phyloP scores from a whole-genome alignment of 2,797 vertebrate species.

The Eulemur coronatus region DNA sequence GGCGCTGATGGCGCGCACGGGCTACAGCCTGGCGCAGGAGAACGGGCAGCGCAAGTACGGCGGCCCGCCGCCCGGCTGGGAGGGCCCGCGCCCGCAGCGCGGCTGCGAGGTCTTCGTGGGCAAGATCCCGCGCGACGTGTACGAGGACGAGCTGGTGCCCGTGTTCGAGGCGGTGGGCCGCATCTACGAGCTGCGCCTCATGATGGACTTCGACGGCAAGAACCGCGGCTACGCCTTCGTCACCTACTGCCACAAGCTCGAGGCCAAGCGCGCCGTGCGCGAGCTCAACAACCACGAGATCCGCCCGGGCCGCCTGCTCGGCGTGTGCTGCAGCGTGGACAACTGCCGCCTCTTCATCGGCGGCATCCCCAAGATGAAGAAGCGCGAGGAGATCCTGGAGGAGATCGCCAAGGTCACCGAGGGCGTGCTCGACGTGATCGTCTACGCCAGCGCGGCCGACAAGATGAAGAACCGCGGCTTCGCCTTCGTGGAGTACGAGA shows the following conservation, averaged over 20 bases:
- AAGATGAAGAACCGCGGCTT: constrained; percentile 99
- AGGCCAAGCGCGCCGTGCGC: constrained; percentile 96
- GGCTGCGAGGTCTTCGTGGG: constrained; percentile 99
- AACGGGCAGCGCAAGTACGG: constrained; percentile 98
- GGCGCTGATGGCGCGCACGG: constrained; percentile 94
- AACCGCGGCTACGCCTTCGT: constrained; percentile 98
- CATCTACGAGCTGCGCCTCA: constrained; percentile 99
- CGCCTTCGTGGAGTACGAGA: constrained; percentile 98
- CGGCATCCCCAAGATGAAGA: constrained; percentile 99
- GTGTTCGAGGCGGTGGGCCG: constrained; percentile 95
- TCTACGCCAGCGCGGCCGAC: constrained; percentile 98
- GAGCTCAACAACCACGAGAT: constrained; percentile 99
- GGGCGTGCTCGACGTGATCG: constrained; percentile 97
- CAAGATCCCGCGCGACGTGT: constrained; percentile 98
- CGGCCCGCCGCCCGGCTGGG: constrained; percentile 95
- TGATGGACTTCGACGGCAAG: constrained; percentile 99
- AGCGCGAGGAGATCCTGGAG: constrained; percentile 99
- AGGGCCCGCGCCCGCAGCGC: constrained; percentile 90
- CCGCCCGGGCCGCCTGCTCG: constrained; percentile 95
- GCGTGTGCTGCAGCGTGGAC: constrained; percentile 98
- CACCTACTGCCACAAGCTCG: constrained; percentile 96
- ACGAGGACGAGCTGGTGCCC: constrained; percentile 97
- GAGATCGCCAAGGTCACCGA: constrained; percentile 99
- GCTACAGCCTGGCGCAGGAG: constrained; percentile 97
- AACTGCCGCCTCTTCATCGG: constrained; percentile 99